A percentile compares a stretch with the other conserved stretches of the same genome.
phyloP scores from a whole-genome alignment of 2,888 invertebrate species.

The Macropis europaea region DNA sequence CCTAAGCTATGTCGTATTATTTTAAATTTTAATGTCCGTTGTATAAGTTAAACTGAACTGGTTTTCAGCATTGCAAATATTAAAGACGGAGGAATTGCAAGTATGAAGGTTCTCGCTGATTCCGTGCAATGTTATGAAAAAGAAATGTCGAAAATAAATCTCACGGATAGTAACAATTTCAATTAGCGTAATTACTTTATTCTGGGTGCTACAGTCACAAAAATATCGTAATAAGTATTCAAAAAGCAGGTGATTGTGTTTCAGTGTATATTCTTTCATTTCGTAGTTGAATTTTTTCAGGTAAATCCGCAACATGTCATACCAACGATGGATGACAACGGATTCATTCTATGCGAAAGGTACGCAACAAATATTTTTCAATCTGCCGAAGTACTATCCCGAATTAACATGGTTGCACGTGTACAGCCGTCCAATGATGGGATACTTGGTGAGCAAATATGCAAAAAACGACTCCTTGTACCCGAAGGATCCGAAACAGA shows the following conservation, averaged over 20 bases:
- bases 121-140: too few species aligned
- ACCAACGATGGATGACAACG: slow-evolving; percentile 92
- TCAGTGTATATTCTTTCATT: too few species aligned
- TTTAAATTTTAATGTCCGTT: too few species aligned
- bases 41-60: too few species aligned
- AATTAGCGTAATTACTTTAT: background rate
- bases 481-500: slow-evolving; percentile 88
- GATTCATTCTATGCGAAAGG: slow-evolving; percentile 90
- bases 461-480: slow-evolving; percentile 87
- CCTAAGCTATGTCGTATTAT: too few species aligned
- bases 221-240: too few species aligned
- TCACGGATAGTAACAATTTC: background rate
- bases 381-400: background rate
- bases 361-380: slow-evolving; percentile 45
- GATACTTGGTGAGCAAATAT: slow-evolving; percentile 90
- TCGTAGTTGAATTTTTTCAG: slow-evolving; percentile 78
- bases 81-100: too few species aligned
- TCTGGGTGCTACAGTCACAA: too few species aligned
- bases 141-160: too few species aligned
- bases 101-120: too few species aligned
- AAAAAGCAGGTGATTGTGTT: too few species aligned
- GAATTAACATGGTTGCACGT: background rate
- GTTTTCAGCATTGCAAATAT: too few species aligned
- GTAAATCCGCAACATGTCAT: slow-evolving; percentile 92
- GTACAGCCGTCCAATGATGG: slow-evolving; percentile 87